phyloP scores from a whole-genome alignment of 2,888 invertebrate species.

The Cryptocheilus praepositus region DNA sequence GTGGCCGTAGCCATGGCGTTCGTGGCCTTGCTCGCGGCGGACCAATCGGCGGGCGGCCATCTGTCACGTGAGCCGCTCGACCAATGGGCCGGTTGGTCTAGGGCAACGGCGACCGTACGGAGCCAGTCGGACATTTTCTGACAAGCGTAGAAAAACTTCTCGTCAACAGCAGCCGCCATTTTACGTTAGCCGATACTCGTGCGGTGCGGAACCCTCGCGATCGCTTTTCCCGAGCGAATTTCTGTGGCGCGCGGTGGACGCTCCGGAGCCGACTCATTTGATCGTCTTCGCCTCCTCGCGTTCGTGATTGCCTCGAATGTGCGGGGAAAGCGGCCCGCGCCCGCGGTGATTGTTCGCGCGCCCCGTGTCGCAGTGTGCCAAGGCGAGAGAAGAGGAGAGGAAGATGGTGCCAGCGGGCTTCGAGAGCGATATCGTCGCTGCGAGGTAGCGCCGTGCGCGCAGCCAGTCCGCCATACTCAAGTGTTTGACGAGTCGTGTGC shows the following conservation, averaged over 20 bases:
- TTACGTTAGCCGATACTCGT: constrained; percentile 81
- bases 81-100: constrained; percentile 56
- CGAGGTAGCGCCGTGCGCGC: constrained; percentile 72
- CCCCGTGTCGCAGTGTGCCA: constrained; percentile 61
- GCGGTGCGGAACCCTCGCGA: constrained; percentile 64
- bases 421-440: constrained; percentile 67
- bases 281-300: constrained; percentile 49
- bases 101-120: constrained; percentile 73
- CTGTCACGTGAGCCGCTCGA: constrained; percentile 75
- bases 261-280: constrained; percentile 53
- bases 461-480: constrained; percentile 65
- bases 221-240: constrained; percentile 61
- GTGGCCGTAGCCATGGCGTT: constrained; percentile 74
- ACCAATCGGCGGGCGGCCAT: constrained; percentile 71
- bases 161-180: constrained; percentile 95
- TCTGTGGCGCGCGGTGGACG: constrained; percentile 61
- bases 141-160: constrained; percentile 97
- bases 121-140: constrained; percentile 81
- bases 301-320: constrained; percentile 46
- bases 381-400: constrained; percentile 52
- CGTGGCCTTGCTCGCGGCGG: constrained; percentile 68
- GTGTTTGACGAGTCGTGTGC: constrained; percentile 56
- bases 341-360: constrained; percentile 60
- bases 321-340: constrained; percentile 56
- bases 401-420: constrained; percentile 67